Evolutionary conservation across 2,113 vertebrate species (phyloP).

Genomic region (Loxodonta africana): DNA sequence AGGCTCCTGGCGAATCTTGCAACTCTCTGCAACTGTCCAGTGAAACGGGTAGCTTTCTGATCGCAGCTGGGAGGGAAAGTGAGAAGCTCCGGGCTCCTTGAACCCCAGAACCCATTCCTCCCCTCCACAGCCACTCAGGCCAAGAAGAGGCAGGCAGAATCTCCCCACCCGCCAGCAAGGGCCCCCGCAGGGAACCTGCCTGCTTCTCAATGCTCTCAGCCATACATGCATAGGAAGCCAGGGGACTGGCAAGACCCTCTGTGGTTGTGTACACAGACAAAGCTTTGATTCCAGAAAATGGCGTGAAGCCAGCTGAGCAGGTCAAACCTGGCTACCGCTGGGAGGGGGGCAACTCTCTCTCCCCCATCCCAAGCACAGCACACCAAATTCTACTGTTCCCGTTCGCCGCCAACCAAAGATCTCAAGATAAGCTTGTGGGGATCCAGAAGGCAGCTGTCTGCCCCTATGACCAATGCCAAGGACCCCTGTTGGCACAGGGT

Average conservation of each 20-base stretch:
- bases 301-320: constrained; percentile 79
- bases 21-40: neutral
- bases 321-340: neutral
- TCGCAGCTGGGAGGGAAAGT: neutral
- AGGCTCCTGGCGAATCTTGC: neutral
- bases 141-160: neutral
- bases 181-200: neutral
- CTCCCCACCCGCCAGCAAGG: neutral
- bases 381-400: neutral
- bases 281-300: constrained; percentile 80
- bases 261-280: constrained; percentile 75
- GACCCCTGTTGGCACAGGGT: neutral
- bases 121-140: neutral
- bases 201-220: neutral
- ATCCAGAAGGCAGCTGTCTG: neutral
- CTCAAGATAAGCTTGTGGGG: neutral
- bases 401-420: neutral
- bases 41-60: neutral
- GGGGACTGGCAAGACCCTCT: neutral
- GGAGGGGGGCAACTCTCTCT: neutral
- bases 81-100: neutral
- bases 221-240: neutral
- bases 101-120: neutral
- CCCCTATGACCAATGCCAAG: accelerated
- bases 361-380: neutral